A percentile compares a stretch with the other conserved stretches of the same genome.
Conservation (phyloP, 1,140 invertebrate species). For the Leguminivora glycinivorella region DNA sequence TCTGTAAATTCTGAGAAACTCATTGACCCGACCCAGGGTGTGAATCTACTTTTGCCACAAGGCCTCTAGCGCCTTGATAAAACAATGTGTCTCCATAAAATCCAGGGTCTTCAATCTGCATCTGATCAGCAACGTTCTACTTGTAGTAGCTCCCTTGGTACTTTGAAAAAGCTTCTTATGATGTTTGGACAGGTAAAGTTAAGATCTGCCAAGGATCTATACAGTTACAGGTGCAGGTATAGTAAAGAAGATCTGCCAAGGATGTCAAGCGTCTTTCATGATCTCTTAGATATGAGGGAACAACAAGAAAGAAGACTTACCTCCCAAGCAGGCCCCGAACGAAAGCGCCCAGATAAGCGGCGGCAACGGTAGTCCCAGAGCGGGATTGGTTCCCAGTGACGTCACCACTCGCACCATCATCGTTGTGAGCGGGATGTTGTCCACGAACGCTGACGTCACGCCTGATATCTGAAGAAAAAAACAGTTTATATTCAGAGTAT, state of each 20-base stretch:
- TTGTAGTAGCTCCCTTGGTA: too few species aligned
- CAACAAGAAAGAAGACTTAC: neutral
- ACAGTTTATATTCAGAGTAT: too few species aligned
- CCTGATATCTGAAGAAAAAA: neutral
- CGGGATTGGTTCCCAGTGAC: slow-evolving; percentile 78
- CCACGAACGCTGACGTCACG: slow-evolving; percentile 83
- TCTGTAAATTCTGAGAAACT: too few species aligned
- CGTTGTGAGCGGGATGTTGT: slow-evolving; percentile 79
- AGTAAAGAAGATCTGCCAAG: neutral
- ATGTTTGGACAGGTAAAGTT: neutral
- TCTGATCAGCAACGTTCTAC: too few species aligned
- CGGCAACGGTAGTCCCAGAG: slow-evolving; percentile 82
- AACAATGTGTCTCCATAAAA: too few species aligned
- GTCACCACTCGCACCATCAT: slow-evolving; percentile 87
- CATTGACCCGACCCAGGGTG: too few species aligned
- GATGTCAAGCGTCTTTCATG: neutral
- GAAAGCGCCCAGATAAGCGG: slow-evolving; percentile 85
- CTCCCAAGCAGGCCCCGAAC: slow-evolving; percentile 13
- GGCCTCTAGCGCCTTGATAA: too few species aligned
- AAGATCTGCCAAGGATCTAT: neutral
- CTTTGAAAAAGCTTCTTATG: too few species aligned
- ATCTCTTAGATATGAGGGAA: neutral
- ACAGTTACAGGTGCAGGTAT: too few species aligned
- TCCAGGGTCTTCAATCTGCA: too few species aligned
- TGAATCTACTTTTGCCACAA: too few species aligned